These are phyloP conservation scores for Amblyjoppa proteus DNA, from an alignment of 2,888 invertebrate species.

Conservation along the genomic window DNA sequence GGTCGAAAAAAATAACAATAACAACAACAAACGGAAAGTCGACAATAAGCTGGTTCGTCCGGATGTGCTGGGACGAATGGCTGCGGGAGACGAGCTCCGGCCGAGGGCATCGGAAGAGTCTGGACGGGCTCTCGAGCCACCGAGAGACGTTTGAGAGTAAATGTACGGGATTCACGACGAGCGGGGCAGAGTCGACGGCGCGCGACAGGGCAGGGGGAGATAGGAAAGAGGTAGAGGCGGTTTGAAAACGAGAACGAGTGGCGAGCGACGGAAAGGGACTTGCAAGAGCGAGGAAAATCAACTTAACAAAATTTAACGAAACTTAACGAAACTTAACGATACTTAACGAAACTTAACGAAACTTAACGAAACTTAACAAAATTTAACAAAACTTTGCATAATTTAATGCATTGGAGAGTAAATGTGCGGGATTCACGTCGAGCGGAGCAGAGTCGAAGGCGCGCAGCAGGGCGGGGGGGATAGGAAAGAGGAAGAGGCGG, in stretches of 20 bases:
- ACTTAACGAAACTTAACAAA: too few species aligned
- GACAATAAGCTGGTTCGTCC: not conserved
- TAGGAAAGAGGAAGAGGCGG: not conserved
- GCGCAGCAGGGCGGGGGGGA: too few species aligned
- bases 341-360: too few species aligned
- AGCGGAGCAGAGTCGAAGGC: too few species aligned
- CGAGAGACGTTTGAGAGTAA: constrained; percentile 33
- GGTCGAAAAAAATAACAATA: constrained; percentile 9
- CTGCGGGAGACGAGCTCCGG: not conserved
- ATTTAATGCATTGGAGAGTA: too few species aligned
- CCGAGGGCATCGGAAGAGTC: not conserved
- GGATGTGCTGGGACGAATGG: not conserved
- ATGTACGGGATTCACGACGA: constrained; percentile 32
- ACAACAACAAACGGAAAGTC: too few species aligned
- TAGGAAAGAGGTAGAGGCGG: not conserved
- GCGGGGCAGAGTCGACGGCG: not conserved
- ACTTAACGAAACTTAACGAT: constrained; percentile 2
- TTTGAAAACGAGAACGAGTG: constrained; percentile 51
- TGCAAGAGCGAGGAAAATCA: constrained; percentile 7
- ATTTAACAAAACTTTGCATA: too few species aligned
- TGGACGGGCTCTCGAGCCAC: not conserved
- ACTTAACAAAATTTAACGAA: constrained; percentile 34
- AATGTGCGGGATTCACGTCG: too few species aligned
- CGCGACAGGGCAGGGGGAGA: too few species aligned
- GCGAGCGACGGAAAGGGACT: constrained; percentile 26